Base-by-base conservation (phyloP, 2,888 invertebrate species). In the Brachyopa scutellaris region DNA sequence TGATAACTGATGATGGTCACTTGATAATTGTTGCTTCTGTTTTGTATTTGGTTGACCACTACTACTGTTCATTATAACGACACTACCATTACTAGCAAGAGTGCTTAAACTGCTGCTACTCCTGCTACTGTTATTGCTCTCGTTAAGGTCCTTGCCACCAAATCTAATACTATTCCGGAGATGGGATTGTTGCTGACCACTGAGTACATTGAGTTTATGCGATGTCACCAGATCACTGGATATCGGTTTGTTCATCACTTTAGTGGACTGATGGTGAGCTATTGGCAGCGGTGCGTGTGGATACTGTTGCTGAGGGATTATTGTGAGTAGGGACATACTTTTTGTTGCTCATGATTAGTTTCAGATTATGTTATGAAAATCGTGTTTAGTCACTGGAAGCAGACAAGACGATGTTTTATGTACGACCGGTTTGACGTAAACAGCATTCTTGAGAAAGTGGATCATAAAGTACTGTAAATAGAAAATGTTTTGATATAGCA, bases 171-270 rank as follows among this genome's bases (percentile, higher is more conserved):
- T 76, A 42, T 80, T 76, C 33, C 74, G 74, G 13, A 74, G 61
- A 45, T 74, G 79, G n/a, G 59, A 26, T 29, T 73, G 73, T 26
- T 74, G 67, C 31, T 69, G 70, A 77, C 82, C 33, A 76, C 67
- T 57, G 80, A 80, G 80, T 47, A 67, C 69, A 76, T 69, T 80
- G 31, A 76, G 57, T 82, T 70, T 69, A 64, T 82, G 82, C 59
- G 86, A 85, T 82, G 85, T 84, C 62, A 86, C 85, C 84, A 86
- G 85, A 84, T 86, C 86, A 85, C 86, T 86, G 33, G 86, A 11
- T 51, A 66, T 76, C n/a, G 64, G 31, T 69, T 62, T 82, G 76
- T 70, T 82, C 82, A 82, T 82, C 64, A 82, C 82, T 82, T 82
- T 82, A 76, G 51, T 57, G 76, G 42, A 40, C 47, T 57, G 64